phyloP scores from a whole-genome alignment of 2,113 vertebrate genomes.

The Muntiacus reevesi region DNA sequence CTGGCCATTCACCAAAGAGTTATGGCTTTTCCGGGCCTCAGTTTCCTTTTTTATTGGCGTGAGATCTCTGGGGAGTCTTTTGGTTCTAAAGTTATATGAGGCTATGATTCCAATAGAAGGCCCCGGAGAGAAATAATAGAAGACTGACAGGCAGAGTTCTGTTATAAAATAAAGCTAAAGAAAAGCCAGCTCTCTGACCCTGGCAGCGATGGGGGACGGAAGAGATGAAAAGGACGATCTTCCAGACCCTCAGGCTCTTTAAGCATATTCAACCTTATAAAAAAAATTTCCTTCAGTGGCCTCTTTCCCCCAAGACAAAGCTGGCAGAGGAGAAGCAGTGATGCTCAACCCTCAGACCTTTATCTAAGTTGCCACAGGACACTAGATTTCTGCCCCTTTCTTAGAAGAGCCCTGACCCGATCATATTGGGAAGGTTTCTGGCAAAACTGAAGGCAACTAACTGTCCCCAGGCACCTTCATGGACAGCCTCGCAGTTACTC shows the following conservation, averaged over 20 bases:
- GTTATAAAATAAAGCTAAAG: neutral
- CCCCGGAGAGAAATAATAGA: neutral
- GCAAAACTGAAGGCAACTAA: conserved; percentile 29
- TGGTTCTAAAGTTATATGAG: conserved; percentile 1
- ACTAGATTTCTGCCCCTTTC: neutral
- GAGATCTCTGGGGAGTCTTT: neutral
- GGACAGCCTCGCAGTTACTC: conserved; percentile 1
- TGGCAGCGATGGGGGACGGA: neutral
- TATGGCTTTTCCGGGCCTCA: neutral
- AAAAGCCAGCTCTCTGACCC: neutral
- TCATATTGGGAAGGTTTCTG: conserved; percentile 25
- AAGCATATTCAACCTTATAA: neutral
- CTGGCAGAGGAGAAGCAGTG: neutral
- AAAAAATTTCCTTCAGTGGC: neutral
- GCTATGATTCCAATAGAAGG: conserved; percentile 10
- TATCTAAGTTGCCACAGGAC: neutral
- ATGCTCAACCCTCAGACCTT: neutral
- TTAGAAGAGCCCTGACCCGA: neutral
- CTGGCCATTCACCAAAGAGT: conserved; percentile 23
- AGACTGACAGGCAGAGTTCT: neutral
- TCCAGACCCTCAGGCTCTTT: neutral
- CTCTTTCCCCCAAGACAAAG: neutral
- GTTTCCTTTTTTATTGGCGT: neutral
- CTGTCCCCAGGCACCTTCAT: neutral
- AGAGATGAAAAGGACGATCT: neutral